These are phyloP conservation scores for Acromyrmex charruanus DNA, from an alignment of 1,140 invertebrate species.

Conservation along the genomic window DNA sequence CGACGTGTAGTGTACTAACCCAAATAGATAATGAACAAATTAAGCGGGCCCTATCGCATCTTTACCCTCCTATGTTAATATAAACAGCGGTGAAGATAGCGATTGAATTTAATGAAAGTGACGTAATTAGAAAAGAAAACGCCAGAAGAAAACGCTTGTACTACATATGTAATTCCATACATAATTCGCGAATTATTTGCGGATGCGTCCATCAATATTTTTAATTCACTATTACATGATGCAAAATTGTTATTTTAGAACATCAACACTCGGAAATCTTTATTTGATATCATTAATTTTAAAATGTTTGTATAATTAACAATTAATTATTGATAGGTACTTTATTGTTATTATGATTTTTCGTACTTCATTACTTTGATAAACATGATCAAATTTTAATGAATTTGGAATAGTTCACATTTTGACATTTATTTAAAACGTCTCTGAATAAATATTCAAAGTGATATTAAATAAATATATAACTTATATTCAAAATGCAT, in stretches of 20 bases:
- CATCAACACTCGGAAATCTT: not conserved
- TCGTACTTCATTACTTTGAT: not conserved
- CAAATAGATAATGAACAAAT: conserved; percentile 82
- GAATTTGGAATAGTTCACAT: not conserved
- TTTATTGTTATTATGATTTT: not conserved
- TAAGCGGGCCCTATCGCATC: conserved; percentile 70
- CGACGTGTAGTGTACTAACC: conserved; percentile 73
- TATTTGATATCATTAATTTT: not conserved
- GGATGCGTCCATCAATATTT: not conserved
- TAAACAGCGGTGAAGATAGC: conserved; percentile 52
- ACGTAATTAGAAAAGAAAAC: conserved; percentile 8
- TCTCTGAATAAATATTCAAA: no score
- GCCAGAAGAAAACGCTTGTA: not conserved
- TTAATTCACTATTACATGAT: not conserved
- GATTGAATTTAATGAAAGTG: conserved; percentile 53
- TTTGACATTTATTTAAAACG: not conserved
- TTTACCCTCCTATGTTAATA: conserved; percentile 17
- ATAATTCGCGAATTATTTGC: not conserved
- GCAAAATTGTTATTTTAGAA: not conserved
- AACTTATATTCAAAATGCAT: no score
- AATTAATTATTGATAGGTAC: not conserved
- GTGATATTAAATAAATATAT: no score
- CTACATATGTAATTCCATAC: not conserved
- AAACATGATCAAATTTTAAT: not conserved
- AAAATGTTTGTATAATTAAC: not conserved